phyloP scores from a whole-genome alignment of 2,888 invertebrate genomes.

The Epistrophella euchroma region DNA sequence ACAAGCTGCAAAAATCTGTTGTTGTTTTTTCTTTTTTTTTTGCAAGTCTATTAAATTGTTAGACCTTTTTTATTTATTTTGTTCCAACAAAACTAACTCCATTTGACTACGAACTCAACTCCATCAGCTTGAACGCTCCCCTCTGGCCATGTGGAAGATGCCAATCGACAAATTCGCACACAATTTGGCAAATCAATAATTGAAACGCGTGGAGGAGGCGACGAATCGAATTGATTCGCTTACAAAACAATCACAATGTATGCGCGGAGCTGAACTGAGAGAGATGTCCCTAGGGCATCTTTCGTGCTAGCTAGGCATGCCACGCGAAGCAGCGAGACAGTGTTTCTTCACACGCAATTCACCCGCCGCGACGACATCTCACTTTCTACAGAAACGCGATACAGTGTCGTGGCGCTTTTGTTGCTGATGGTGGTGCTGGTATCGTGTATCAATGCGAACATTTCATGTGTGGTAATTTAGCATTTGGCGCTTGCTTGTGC shows the following conservation, averaged over 20 bases:
- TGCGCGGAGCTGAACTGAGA: slow-evolving; percentile 23
- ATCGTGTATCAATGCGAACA: slow-evolving; percentile 20
- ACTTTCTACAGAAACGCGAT: slow-evolving; percentile 65
- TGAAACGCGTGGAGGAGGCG: slow-evolving; percentile 73
- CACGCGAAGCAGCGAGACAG: slow-evolving; percentile 19
- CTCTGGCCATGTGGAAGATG: slow-evolving; percentile 49
- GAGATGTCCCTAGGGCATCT: slow-evolving; percentile 65
- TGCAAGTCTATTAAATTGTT: slow-evolving; percentile 54
- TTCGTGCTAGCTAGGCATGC: slow-evolving; percentile 64
- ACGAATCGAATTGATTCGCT: slow-evolving; percentile 39
- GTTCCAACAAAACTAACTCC: slow-evolving; percentile 2
- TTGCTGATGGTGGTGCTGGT: neutral
- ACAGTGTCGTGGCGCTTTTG: slow-evolving; percentile 38
- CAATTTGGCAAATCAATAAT: slow-evolving; percentile 76
- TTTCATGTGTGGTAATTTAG: slow-evolving; percentile 69
- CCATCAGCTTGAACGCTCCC: slow-evolving; percentile 21
- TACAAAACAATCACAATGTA: slow-evolving; percentile 11
- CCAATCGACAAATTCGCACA: slow-evolving; percentile 75
- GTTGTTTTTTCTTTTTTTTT: no score
- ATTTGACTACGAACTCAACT: slow-evolving; percentile 22
- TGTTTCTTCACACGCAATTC: slow-evolving; percentile 74
- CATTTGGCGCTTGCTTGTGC: slow-evolving; percentile 59
- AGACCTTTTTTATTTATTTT: slow-evolving; percentile 4
- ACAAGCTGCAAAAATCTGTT: neutral
- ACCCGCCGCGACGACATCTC: slow-evolving; percentile 75